Base-by-base conservation (phyloP, 92 coral and sea anemone genomes). In the Palythoa caribaeorum region DNA sequence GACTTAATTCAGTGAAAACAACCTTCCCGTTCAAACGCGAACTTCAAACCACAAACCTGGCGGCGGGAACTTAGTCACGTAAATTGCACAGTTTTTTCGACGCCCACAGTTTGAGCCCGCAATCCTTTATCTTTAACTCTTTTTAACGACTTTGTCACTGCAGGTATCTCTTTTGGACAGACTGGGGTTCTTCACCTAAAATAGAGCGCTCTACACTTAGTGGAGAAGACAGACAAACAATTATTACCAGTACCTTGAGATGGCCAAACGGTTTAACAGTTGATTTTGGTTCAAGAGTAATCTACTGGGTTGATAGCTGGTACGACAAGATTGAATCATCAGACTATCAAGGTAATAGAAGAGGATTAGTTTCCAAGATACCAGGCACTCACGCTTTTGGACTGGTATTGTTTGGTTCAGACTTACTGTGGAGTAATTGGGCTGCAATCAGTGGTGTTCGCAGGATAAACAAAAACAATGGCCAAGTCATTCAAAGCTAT, bases 111-210 rank as follows among this genome's bases (percentile, higher is more conserved):
- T n/a, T n/a, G n/a, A n/a, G n/a, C n/a, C n/a, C n/a, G n/a, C n/a
- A n/a, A n/a, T n/a, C n/a, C n/a, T n/a, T n/a, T n/a, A n/a, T n/a
- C n/a, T n/a, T n/a, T n/a, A n/a, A n/a, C n/a, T n/a, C n/a, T n/a
- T n/a, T n/a, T n/a, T n/a, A n/a, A 44, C 6, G 48, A 3, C 48
- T 44, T 44, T 44, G 48, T 57, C 37, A 44, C 72, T 74, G 39
- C 84, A 92, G 94, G 63, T 71, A 78, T 44, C 71, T 92, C 90
- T 92, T 69, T 77, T 92, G 94, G 94, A 89, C 94, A 17, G 94
- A 92, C 84, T 89, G 94, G 92, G 94, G 94, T 15, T 38, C 57
- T 9, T n/a, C 63, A 37, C 92, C 94, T 14, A 92, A 92, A 79
- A 71, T 92, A 84, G 94, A 92, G 77, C 71, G 92, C 19, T 85